phyloP scores from a whole-genome alignment of 2,113 vertebrate genomes.

The Dasyprocta punctata region DNA sequence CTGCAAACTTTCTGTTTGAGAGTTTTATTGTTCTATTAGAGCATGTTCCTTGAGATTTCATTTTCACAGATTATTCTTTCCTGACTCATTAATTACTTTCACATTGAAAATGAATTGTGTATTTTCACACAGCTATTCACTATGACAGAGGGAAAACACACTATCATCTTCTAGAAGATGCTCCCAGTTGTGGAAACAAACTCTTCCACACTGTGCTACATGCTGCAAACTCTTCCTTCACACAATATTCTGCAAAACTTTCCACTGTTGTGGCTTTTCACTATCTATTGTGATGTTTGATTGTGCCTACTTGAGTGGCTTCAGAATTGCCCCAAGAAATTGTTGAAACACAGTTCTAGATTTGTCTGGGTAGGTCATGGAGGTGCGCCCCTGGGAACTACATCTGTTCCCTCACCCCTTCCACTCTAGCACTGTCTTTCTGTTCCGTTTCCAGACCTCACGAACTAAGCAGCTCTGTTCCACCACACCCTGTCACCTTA shows the following conservation, averaged over 20 bases:
- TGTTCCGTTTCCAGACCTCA: too few species aligned
- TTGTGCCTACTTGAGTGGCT: too few species aligned
- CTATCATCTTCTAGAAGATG: neutral
- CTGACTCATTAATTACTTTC: conserved; percentile 28
- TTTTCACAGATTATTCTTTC: neutral
- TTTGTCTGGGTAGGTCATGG: too few species aligned
- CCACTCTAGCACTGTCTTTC: too few species aligned
- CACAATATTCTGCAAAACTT: neutral
- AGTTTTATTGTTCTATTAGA: neutral
- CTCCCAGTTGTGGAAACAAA: neutral
- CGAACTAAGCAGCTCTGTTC: too few species aligned
- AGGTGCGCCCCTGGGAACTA: too few species aligned
- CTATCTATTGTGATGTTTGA: neutral
- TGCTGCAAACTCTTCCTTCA: neutral
- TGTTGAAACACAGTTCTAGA: too few species aligned
- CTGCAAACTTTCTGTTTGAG: neutral
- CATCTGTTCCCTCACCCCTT: too few species aligned
- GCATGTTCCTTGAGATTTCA: neutral
- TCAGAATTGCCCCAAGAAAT: too few species aligned
- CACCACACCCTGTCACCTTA: too few species aligned
- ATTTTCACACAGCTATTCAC: neutral
- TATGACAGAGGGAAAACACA: neutral
- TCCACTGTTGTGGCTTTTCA: neutral
- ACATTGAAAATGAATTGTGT: neutral
- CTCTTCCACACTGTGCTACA: fast-evolving